Conservation (phyloP, 2,888 invertebrate species). For the Argyresthia albistria region DNA sequence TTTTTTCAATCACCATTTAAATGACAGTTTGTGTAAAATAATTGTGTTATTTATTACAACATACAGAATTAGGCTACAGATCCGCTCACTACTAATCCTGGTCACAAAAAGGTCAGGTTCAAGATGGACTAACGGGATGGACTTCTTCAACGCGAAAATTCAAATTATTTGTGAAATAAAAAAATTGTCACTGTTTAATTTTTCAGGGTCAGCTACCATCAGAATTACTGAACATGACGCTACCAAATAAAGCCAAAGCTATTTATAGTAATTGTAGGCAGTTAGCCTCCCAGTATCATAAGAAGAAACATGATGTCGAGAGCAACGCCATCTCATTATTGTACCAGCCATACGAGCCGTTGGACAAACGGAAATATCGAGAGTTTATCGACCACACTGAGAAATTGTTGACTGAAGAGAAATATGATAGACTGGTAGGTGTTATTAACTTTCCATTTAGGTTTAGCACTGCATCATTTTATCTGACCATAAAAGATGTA, state of each 20-base stretch:
- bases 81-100: no score
- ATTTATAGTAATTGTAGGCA: slow-evolving; percentile 84
- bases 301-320: slow-evolving; percentile 75
- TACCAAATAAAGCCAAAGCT: slow-evolving; percentile 75
- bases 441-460: no score
- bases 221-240: slow-evolving; percentile 71
- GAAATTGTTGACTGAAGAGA: slow-evolving; percentile 32
- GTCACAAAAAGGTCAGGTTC: no score
- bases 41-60: no score
- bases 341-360: slow-evolving; percentile 45
- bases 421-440: slow-evolving; percentile 53
- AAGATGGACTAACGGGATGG: no score
- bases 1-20: no score
- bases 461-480: no score
- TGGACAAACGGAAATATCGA: slow-evolving; percentile 44
- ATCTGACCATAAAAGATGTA: no score
- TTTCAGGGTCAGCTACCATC: slow-evolving; percentile 78
- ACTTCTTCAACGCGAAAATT: no score
- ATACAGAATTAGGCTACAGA: no score
- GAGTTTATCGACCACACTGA: slow-evolving; percentile 47
- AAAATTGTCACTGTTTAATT: background rate
- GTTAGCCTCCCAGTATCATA: slow-evolving; percentile 79
- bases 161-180: background rate
- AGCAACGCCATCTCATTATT: slow-evolving; percentile 56
- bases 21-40: no score